Conservation (phyloP, 2,797 vertebrate species). For the Tragelaphus eurycerus region DNA sequence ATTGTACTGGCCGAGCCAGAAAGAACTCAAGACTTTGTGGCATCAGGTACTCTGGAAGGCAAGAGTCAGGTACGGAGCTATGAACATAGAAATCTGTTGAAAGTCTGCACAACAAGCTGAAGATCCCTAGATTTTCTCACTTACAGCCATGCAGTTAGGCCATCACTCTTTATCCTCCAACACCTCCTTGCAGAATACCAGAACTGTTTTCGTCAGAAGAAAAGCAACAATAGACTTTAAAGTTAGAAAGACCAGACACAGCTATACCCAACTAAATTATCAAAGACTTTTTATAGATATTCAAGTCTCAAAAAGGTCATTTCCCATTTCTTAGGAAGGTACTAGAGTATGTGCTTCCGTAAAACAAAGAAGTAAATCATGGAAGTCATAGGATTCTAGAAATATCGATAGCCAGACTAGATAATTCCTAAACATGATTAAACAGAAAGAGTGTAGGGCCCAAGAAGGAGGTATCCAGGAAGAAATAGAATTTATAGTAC, state of each 20-base stretch:
- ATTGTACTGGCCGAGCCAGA: background rate
- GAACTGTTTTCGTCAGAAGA: background rate
- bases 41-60: background rate
- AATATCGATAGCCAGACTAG: background rate
- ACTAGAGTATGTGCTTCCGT: background rate
- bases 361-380: background rate
- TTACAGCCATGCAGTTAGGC: background rate
- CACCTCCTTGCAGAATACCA: background rate
- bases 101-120: background rate
- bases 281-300: background rate
- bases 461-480: background rate
- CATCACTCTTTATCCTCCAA: background rate
- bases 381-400: background rate
- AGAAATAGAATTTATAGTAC: background rate
- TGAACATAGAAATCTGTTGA: background rate
- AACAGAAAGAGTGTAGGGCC: background rate
- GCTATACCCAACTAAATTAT: background rate
- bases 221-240: background rate
- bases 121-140: background rate
- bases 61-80: background rate
- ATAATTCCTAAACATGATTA: background rate
- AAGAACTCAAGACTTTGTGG: background rate
- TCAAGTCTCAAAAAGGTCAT: background rate
- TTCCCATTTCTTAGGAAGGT: background rate
- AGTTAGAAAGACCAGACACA: background rate